These are phyloP conservation scores for Spilosoma lubricipeda DNA, from an alignment of 2,888 invertebrate genomes.

Conservation along the genomic window DNA sequence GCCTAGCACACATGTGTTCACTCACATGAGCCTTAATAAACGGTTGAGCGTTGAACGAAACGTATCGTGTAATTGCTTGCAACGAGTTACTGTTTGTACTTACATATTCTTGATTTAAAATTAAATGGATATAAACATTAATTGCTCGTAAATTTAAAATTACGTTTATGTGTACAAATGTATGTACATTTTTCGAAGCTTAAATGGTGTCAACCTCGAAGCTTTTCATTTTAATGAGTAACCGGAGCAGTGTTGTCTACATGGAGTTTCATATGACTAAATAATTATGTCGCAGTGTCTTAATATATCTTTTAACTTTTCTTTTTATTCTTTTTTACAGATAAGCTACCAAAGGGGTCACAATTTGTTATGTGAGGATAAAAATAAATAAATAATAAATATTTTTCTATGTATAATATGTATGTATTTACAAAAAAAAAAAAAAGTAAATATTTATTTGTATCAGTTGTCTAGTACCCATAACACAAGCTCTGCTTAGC, in stretches of 20 bases:
- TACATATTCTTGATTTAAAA: conserved; percentile 42
- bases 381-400: too few species aligned
- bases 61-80: conserved; percentile 54
- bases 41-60: conserved; percentile 60
- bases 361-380: too few species aligned
- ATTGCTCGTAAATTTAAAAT: not conserved
- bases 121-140: conserved; percentile 20
- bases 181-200: not conserved
- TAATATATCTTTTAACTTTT: not conserved
- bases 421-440: too few species aligned
- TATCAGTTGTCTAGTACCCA: too few species aligned
- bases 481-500: too few species aligned
- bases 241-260: not conserved
- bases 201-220: not conserved
- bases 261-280: not conserved
- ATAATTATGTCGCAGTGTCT: not conserved
- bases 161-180: not conserved
- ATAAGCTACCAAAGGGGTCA: not conserved
- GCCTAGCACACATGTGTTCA: conserved; percentile 62
- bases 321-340: not conserved
- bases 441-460: too few species aligned
- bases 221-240: not conserved
- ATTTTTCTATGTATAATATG: too few species aligned
- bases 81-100: conserved; percentile 53
- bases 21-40: conserved; percentile 69